Percentiles rank a stretch among this genome's conserved stretches.
Conservation (phyloP, 2,113 vertebrate species). For the Dicerorhinus sumatrensis region DNA sequence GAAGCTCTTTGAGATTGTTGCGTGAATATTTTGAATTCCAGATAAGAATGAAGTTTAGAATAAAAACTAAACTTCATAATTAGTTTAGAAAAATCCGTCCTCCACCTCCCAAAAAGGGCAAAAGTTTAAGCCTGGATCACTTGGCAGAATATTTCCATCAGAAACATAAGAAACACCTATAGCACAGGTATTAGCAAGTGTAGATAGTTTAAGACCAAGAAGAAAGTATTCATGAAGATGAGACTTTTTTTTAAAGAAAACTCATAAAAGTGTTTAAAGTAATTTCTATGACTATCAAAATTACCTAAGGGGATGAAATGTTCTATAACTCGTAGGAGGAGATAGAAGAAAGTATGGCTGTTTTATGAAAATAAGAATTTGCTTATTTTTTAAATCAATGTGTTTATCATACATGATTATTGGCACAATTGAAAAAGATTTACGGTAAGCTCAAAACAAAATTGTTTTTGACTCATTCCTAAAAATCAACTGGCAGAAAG, state of each 20-base stretch:
- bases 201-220: not conserved
- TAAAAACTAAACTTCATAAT: not conserved
- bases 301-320: not conserved
- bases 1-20: slow-evolving; percentile 10
- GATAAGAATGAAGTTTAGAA: too few relatives aligned
- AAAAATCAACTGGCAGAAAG: slow-evolving; percentile 42
- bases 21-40: not conserved
- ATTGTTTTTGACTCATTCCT: not conserved
- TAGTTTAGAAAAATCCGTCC: not conserved
- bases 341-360: not conserved
- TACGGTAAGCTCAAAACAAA: not conserved
- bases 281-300: not conserved
- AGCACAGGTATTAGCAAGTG: not conserved
- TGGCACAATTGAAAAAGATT: not conserved
- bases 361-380: slow-evolving; percentile 56
- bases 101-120: not conserved
- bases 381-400: not conserved
- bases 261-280: not conserved
- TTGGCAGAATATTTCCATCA: not conserved
- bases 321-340: not conserved
- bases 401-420: not conserved
- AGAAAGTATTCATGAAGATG: not conserved
- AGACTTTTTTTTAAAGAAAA: not conserved
- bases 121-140: not conserved
- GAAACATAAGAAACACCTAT: not conserved